Percentiles rank a stretch among this genome's conserved stretches.
These are phyloP conservation scores for Pogona vitticeps DNA, from an alignment of 2,113 vertebrate genomes.

Conservation along the genomic window DNA sequence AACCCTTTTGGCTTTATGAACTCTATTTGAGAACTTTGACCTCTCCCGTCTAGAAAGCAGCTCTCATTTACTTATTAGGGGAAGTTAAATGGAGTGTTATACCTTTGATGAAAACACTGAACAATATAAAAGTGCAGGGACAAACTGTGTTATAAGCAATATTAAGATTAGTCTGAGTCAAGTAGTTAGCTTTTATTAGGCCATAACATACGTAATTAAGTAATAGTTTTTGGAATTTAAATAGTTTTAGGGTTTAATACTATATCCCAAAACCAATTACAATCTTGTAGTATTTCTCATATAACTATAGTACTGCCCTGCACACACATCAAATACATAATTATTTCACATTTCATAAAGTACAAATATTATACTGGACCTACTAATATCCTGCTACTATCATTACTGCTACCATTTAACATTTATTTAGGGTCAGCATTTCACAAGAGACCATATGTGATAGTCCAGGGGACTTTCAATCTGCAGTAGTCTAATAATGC, in stretches of 20 bases:
- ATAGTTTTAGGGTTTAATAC: constrained; percentile 7
- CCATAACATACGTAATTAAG: constrained; percentile 19
- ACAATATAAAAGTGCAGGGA: background rate
- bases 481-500: background rate
- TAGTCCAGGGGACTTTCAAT: background rate
- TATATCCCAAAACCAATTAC: background rate
- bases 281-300: background rate
- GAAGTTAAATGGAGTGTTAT: background rate
- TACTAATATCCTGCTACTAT: background rate
- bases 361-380: background rate
- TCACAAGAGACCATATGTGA: background rate
- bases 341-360: background rate
- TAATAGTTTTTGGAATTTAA: constrained; percentile 20
- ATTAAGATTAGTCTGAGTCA: background rate
- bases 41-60: background rate
- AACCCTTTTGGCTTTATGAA: background rate
- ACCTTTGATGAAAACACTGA: background rate
- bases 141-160: background rate
- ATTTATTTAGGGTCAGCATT: background rate
- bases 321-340: background rate
- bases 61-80: background rate
- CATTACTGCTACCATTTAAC: background rate
- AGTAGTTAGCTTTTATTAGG: constrained; percentile 1
- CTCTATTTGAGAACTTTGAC: background rate
- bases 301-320: background rate